Percentiles rank a stretch among this genome's conserved stretches.
phyloP scores from a whole-genome alignment of 2,888 invertebrate genomes.

The Ophion obscuratus region DNA sequence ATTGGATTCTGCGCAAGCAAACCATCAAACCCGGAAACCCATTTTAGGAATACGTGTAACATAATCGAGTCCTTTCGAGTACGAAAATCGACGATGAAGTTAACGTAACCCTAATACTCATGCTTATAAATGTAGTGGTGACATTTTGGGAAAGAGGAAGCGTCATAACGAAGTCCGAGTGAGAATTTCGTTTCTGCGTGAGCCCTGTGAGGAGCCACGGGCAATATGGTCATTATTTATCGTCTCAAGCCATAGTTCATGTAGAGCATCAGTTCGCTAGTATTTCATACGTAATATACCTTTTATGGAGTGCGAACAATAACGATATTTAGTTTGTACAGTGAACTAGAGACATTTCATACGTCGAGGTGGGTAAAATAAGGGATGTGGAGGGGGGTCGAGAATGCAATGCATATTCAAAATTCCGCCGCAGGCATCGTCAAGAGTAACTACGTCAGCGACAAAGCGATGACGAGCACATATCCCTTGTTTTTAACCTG shows the following conservation, averaged over 20 bases:
- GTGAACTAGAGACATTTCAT: slow-evolving; percentile 23
- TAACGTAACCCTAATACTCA: slow-evolving; percentile 56
- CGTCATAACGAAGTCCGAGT: slow-evolving; percentile 77
- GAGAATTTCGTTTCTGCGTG: slow-evolving; percentile 71
- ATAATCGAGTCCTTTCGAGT: slow-evolving; percentile 75
- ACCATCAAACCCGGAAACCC: too few species aligned
- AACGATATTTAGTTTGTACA: slow-evolving; percentile 12
- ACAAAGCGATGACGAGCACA: slow-evolving; percentile 58
- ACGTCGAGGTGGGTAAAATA: slow-evolving; percentile 14
- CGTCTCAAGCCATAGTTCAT: slow-evolving; percentile 18
- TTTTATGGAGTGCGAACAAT: slow-evolving; percentile 27
- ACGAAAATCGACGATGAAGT: slow-evolving; percentile 66
- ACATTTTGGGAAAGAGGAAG: slow-evolving; percentile 70
- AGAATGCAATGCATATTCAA: slow-evolving; percentile 83
- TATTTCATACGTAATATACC: slow-evolving; percentile 24
- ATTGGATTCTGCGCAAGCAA: too few species aligned
- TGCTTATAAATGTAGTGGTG: slow-evolving; percentile 21
- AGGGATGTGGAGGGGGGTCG: slow-evolving; percentile 70
- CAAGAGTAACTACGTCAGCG: slow-evolving; percentile 62
- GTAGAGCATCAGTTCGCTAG: slow-evolving; percentile 19
- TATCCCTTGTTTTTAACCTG: slow-evolving; percentile 72
- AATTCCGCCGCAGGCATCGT: slow-evolving; percentile 81
- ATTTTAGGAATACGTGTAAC: slow-evolving; percentile 63
- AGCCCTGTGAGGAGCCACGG: slow-evolving; percentile 72
- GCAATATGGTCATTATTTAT: slow-evolving; percentile 58